phyloP scores from a whole-genome alignment of 1,140 invertebrate genomes.

The Batillaria attramentaria region DNA sequence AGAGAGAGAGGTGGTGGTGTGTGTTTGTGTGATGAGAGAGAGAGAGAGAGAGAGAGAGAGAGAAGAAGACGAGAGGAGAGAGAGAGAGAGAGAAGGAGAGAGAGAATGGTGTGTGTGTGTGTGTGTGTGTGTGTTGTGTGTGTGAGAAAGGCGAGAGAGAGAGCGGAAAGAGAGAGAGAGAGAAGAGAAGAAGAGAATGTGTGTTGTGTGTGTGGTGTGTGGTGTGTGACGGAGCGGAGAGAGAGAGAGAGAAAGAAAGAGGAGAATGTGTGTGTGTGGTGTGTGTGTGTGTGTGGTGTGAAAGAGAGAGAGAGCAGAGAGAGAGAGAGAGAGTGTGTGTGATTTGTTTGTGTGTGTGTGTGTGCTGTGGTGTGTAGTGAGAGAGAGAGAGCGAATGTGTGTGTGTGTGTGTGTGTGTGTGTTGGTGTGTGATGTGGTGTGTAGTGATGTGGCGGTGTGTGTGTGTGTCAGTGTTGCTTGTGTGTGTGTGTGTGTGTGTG shows the following conservation, averaged over 20 bases:
- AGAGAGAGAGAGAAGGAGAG: slow-evolving; percentile 26
- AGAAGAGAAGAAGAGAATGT: not conserved
- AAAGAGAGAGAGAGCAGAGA: not conserved
- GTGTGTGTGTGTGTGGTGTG: not conserved
- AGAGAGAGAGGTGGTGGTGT: not conserved
- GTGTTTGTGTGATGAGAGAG: not conserved
- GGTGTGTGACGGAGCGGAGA: too few relatives aligned
- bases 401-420: not conserved
- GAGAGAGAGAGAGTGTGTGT: not conserved
- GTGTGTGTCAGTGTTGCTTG: not conserved
- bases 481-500: slow-evolving; percentile 1
- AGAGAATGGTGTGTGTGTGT: not conserved
- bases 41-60: slow-evolving; percentile 31
- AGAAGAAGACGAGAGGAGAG: slow-evolving; percentile 20
- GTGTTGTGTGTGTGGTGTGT: not conserved
- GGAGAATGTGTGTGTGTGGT: not conserved
- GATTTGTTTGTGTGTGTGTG: not conserved
- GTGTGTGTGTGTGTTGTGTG: too few relatives aligned
- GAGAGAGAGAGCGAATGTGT: not conserved
- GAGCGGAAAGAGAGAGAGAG: too few relatives aligned
- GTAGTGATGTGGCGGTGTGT: not conserved
- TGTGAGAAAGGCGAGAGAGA: not conserved
- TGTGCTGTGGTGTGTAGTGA: not conserved
- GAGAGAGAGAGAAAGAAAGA: not conserved
- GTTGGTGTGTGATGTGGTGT: not conserved